Percentiles rank a stretch among this genome's conserved stretches.
phyloP scores from a whole-genome alignment of 2,113 vertebrate species.

The Ursus arctos region DNA sequence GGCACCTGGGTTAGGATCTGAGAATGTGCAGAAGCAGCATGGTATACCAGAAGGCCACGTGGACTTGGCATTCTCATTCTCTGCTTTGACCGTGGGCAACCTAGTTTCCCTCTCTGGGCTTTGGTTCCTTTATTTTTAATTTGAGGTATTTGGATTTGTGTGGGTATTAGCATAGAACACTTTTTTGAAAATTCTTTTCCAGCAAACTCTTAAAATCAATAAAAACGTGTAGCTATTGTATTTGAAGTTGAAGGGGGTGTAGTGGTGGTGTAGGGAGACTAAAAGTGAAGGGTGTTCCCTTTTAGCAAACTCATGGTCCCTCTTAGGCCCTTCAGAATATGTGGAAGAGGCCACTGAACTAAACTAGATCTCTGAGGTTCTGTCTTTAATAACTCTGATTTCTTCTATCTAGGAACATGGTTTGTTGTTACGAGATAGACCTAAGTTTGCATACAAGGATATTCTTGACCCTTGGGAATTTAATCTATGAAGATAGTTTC shows the following conservation, averaged over 20 bases:
- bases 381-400: neutral
- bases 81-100: neutral
- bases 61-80: neutral
- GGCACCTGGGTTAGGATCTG: neutral
- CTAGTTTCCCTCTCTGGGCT: neutral
- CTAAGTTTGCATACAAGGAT: neutral
- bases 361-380: neutral
- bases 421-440: neutral
- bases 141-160: neutral
- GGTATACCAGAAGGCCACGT: accelerated
- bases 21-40: accelerated
- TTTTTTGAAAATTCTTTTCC: neutral
- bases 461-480: neutral
- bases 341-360: neutral
- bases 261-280: neutral
- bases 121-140: conserved; percentile 31
- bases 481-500: neutral
- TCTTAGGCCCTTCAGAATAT: neutral
- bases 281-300: neutral
- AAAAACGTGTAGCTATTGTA: neutral
- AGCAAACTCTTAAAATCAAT: neutral
- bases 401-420: neutral
- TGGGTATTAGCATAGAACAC: neutral
- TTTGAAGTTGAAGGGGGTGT: neutral
- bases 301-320: too few species aligned